These are phyloP conservation scores for Columba guinea DNA, from an alignment of 2,797 vertebrate species.

Conservation along the genomic window DNA sequence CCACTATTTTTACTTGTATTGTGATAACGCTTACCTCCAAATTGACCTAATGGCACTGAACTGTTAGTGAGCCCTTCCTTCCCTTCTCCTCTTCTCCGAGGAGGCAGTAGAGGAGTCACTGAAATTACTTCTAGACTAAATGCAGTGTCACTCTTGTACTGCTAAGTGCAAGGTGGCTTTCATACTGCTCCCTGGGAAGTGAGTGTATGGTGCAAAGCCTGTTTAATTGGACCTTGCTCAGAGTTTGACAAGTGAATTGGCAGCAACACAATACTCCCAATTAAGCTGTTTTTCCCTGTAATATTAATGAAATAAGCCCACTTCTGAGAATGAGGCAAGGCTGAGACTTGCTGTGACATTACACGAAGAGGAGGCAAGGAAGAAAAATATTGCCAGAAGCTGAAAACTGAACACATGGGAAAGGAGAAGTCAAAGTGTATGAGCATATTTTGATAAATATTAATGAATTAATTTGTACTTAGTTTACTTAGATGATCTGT, in stretches of 20 bases:
- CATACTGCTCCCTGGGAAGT: neutral
- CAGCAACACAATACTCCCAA: constrained; percentile 2
- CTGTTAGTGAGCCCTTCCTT: neutral
- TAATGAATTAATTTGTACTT: constrained; percentile 62
- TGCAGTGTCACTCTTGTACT: neutral
- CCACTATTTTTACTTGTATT: neutral
- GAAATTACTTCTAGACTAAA: neutral
- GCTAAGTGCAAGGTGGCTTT: neutral
- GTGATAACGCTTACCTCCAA: neutral
- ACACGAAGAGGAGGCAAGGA: constrained; percentile 29
- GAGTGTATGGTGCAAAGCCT: neutral
- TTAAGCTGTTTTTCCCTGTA: constrained; percentile 53
- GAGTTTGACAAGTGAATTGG: constrained; percentile 44
- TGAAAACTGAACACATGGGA: constrained; percentile 54
- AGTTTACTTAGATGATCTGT: constrained; percentile 18
- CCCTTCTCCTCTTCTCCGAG: neutral
- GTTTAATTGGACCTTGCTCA: constrained; percentile 56
- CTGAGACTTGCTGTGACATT: constrained; percentile 55
- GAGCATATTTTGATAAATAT: constrained; percentile 66
- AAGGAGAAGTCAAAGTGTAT: constrained; percentile 56
- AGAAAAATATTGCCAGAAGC: constrained; percentile 40
- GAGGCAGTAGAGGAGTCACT: neutral
- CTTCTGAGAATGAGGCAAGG: constrained; percentile 46
- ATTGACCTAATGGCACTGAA: neutral
- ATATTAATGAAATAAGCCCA: constrained; percentile 48